phyloP scores from a whole-genome alignment of 2,797 vertebrate species.

The Manis crassicaudata region DNA sequence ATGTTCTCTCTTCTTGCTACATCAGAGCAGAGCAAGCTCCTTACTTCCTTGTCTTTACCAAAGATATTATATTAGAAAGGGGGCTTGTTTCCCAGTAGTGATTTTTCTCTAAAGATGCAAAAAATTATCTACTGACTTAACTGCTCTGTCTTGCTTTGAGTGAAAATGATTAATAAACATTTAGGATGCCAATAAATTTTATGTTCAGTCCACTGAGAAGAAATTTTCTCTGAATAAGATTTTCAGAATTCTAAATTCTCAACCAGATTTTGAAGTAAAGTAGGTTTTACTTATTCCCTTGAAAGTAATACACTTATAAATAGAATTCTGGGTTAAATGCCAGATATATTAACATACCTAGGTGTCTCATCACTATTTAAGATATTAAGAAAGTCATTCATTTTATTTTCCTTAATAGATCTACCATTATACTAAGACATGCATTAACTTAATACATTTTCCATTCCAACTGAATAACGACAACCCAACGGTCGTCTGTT shows the following conservation, averaged over 20 bases:
- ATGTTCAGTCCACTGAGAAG: not conserved
- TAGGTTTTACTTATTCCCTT: not conserved
- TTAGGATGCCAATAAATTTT: not conserved
- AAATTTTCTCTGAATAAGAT: not conserved
- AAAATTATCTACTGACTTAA: not conserved
- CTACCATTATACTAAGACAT: not conserved
- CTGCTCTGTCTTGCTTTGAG: not conserved
- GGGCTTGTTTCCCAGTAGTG: not conserved
- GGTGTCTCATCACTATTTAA: not conserved
- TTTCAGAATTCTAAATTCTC: constrained; percentile 13
- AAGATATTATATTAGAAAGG: not conserved
- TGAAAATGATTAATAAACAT: not conserved
- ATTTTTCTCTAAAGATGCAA: not conserved
- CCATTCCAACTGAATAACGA: not conserved
- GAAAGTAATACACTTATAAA: not conserved
- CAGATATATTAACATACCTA: not conserved
- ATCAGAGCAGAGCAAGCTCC: not conserved
- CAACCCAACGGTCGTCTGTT: not conserved
- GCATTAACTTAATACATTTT: not conserved
- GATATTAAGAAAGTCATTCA: not conserved
- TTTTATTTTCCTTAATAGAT: not conserved
- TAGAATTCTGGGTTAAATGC: not conserved
- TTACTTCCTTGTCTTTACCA: not conserved
- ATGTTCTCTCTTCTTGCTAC: not conserved
- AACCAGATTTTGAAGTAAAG: not conserved